Evolutionary conservation across 2,888 invertebrate genomes (phyloP).

Genomic region (Euplexia lucipara): DNA sequence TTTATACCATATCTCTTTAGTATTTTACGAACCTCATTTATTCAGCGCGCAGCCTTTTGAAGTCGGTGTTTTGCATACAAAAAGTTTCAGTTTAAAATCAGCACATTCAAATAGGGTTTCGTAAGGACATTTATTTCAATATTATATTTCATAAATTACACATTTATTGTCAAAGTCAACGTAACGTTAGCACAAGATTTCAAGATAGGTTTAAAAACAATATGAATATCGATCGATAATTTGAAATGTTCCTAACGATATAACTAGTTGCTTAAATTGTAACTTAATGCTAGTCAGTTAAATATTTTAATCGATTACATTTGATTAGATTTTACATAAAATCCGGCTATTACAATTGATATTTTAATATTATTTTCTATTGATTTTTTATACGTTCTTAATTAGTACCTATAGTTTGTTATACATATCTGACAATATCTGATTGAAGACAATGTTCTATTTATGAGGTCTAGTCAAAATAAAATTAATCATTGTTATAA

Average conservation of each 20-base stretch:
- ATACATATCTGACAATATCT: constrained; percentile 5
- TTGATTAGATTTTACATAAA: constrained; percentile 50
- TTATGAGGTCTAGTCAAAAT: background rate
- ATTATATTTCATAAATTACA: constrained; percentile 85
- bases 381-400: constrained; percentile 28
- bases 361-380: constrained; percentile 44
- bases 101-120: constrained; percentile 65
- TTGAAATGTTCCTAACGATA: constrained; percentile 69
- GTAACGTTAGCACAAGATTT: constrained; percentile 85
- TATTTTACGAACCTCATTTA: constrained; percentile 22
- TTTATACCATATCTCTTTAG: constrained; percentile 23
- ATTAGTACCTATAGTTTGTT: constrained; percentile 9
- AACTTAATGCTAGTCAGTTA: constrained; percentile 69
- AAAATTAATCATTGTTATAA: background rate
- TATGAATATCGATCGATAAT: constrained; percentile 66
- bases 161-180: constrained; percentile 91
- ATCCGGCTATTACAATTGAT: constrained; percentile 49
- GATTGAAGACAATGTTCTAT: background rate
- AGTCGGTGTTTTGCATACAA: constrained; percentile 28
- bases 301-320: constrained; percentile 62
- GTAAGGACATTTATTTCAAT: constrained; percentile 84
- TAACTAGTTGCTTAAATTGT: constrained; percentile 62
- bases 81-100: constrained; percentile 41
- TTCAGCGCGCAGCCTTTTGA: constrained; percentile 28
- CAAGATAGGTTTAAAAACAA: constrained; percentile 71